Evolutionary conservation across 2,113 vertebrate genomes (phyloP).

Genomic region (Sporophila hypoxantha): DNA sequence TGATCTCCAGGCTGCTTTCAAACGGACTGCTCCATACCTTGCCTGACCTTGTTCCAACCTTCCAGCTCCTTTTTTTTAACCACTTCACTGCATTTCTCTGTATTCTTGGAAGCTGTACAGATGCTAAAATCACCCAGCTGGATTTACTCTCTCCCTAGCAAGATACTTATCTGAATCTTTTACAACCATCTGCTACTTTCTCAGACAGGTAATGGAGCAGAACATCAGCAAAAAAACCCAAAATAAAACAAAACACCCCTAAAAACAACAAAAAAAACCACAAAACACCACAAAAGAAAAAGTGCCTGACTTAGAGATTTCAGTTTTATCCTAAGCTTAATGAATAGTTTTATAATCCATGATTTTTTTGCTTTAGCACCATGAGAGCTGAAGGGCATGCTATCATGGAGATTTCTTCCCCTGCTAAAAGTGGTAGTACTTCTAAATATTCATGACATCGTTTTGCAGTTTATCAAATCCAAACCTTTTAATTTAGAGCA

Average conservation of each 20-base stretch:
- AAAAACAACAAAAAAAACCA: not conserved
- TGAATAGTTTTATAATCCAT: not conserved
- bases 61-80: not conserved
- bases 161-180: slow-evolving; percentile 16
- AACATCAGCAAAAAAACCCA: not conserved
- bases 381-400: not conserved
- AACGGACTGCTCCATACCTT: not conserved
- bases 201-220: slow-evolving; percentile 8
- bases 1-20: not conserved
- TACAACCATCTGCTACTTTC: slow-evolving; percentile 31
- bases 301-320: not conserved
- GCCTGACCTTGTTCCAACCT: not conserved
- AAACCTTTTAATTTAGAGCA: slow-evolving; percentile 33
- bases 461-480: slow-evolving; percentile 13
- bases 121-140: slow-evolving; percentile 1
- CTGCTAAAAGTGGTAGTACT: not conserved
- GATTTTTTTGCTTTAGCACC: not conserved
- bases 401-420: not conserved
- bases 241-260: not conserved
- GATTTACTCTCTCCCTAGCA: slow-evolving; percentile 1
- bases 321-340: not conserved
- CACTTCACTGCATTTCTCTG: not conserved
- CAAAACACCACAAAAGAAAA: not conserved
- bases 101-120: not conserved
- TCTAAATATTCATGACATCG: slow-evolving; percentile 28